Conservation (phyloP, 2,888 invertebrate genomes). For the Seira ritae region DNA sequence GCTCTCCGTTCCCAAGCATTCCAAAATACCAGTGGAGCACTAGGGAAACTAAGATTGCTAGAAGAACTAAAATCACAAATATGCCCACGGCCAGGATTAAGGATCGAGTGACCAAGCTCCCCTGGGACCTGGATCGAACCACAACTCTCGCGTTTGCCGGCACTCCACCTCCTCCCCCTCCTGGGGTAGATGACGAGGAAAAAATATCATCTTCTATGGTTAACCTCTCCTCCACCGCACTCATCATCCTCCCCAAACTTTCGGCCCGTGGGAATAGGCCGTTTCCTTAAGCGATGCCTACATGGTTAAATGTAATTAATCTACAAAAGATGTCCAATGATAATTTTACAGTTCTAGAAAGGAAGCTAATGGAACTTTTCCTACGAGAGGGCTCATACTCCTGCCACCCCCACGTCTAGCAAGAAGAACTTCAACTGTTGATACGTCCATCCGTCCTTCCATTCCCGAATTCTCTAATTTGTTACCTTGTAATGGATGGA, state of each 20-base stretch:
- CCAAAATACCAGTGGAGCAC: constrained; percentile 43
- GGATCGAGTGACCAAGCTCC: constrained; percentile 5
- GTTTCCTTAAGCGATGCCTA: not conserved
- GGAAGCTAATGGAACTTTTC: not conserved
- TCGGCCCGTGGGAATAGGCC: not conserved
- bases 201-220: not conserved
- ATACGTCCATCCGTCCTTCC: not conserved
- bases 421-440: not conserved
- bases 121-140: not conserved
- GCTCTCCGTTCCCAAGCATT: constrained; percentile 15
- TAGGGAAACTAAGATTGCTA: constrained; percentile 28
- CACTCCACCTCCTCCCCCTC: not conserved
- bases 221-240: not conserved
- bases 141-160: constrained; percentile 17
- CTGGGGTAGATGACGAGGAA: not conserved
- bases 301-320: not conserved
- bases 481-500: not conserved
- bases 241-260: not conserved
- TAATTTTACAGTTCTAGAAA: not conserved
- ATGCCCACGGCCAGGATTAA: constrained; percentile 18
- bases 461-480: not conserved
- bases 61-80: constrained; percentile 40
- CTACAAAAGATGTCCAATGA: too few relatives aligned
- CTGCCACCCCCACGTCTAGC: not conserved
- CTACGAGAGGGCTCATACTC: not conserved